Evolutionary conservation across 2,113 vertebrate genomes (phyloP).

Genomic region (Lota lota): DNA sequence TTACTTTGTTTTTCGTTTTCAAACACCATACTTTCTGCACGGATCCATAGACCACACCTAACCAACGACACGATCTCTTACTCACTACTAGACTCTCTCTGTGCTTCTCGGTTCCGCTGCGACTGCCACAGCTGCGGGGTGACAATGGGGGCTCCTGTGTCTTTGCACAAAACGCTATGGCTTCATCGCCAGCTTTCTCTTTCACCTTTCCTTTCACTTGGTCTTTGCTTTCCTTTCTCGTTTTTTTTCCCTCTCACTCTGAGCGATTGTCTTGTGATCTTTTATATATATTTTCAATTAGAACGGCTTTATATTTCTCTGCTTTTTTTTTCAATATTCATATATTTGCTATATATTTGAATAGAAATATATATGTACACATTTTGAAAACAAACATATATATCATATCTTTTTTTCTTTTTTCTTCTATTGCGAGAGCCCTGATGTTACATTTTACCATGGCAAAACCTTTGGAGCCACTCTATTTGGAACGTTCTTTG

Average conservation of each 20-base stretch:
- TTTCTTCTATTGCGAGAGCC: conserved; percentile 76
- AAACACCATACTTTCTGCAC: conserved; percentile 60
- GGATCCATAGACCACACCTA: conserved; percentile 58
- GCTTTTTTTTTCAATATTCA: conserved; percentile 73
- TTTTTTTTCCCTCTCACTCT: conserved; percentile 57
- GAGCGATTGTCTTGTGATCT: conserved; percentile 80
- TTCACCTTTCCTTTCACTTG: conserved; percentile 19
- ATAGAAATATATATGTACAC: conserved; percentile 82
- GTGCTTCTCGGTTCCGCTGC: conserved; percentile 57
- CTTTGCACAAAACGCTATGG: conserved; percentile 21
- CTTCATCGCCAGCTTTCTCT: conserved; percentile 26
- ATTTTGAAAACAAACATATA: conserved; percentile 79
- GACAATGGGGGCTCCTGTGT: conserved; percentile 41
- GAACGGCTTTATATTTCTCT: conserved; percentile 76
- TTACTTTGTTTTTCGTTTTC: conserved; percentile 53
- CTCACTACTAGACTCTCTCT: conserved; percentile 52
- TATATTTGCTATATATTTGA: conserved; percentile 80
- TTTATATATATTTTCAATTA: conserved; percentile 76
- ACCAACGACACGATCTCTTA: conserved; percentile 64
- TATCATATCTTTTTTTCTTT: conserved; percentile 60
- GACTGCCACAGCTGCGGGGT: conserved; percentile 27
- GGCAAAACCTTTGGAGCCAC: conserved; percentile 72
- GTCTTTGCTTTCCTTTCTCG: conserved; percentile 28
- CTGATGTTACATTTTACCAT: conserved; percentile 72
- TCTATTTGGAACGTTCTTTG: conserved; percentile 66